Base-by-base conservation (phyloP, 2,113 vertebrate genomes). In the Sinocyclocheilus anshuiensis region DNA sequence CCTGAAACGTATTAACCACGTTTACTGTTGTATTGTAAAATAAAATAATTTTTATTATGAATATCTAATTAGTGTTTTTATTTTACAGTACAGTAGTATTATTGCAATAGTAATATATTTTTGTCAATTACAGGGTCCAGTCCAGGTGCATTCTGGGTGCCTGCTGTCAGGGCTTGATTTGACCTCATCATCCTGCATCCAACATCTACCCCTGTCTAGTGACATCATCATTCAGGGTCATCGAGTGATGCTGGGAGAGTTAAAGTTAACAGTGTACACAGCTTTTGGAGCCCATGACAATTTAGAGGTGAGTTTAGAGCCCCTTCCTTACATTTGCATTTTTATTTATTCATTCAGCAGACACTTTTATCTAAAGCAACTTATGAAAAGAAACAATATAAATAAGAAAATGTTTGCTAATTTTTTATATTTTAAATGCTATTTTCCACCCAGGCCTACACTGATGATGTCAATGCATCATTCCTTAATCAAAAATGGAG, bases 171-270 rank as follows among this genome's bases (percentile, higher is more conserved):
- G 97, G n/a, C 93, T 99, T 0, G 74, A 90, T 0, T 0, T 6
- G 2, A 84, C 10, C 4, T 90, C 93, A 33, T 29, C 29, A 0
- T 87, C 89, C 0, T 2, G 83, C 0, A 59, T 93, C 1, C 88
- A 94, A 39, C 85, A 10, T 57, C 88, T 94, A 15, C 20, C 86
- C 39, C 89, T 91, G 42, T 91, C 93, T 16, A 53, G 2, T 1
- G 93, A 97, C 57, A 4, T 97, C 55, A 95, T 98, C 91, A 88
- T 99, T 45, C 97, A 96, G 92, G 96, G 96, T 65, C 98, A 98
- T 82, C 88, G 92, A 0, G 15, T 97, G n/a, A 82, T 24, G 72
- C 92, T 99, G 74, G 94, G 90, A 0, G 90, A 94, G 33, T 67
- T 95, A 61, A 81, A 92, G 50, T 90, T 96, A 86, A 91, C 24